Conservation (phyloP, 64 coral and sea anemone species). For the Orbicella faveolata region DNA sequence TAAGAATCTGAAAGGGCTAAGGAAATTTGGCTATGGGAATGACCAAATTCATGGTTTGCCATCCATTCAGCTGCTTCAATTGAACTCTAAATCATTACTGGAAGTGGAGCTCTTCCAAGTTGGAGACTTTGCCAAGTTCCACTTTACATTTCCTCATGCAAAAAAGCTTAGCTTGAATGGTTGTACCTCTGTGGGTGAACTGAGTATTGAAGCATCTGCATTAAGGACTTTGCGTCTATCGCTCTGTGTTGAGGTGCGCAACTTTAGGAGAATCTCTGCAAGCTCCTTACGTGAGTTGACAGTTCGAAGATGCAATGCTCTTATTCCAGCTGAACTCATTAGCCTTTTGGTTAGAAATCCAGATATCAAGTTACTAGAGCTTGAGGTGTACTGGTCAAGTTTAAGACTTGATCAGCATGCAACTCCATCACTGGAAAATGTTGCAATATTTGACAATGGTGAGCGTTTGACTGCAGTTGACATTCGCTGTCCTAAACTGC, state of each 20-base stretch:
- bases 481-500: slow-evolving; percentile 78
- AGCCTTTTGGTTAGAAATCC: slow-evolving; percentile 84
- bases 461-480: slow-evolving; percentile 62
- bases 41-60: slow-evolving; percentile 80
- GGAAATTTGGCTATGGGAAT: slow-evolving; percentile 73
- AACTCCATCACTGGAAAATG: slow-evolving; percentile 73
- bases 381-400: slow-evolving; percentile 56
- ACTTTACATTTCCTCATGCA: slow-evolving; percentile 49
- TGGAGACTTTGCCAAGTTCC: slow-evolving; percentile 76
- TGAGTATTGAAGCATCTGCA: slow-evolving; percentile 62
- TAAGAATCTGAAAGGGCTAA: slow-evolving; percentile 43
- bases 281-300: slow-evolving; percentile 62
- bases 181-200: slow-evolving; percentile 57
- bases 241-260: slow-evolving; percentile 72
- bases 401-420: slow-evolving; percentile 83
- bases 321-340: slow-evolving; percentile 61
- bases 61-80: slow-evolving; percentile 54
- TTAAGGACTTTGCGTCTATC: slow-evolving; percentile 58
- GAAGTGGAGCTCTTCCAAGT: slow-evolving; percentile 78
- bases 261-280: slow-evolving; percentile 56
- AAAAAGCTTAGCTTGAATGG: slow-evolving; percentile 50
- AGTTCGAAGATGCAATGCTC: slow-evolving; percentile 67
- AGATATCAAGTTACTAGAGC: slow-evolving; percentile 73
- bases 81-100: slow-evolving; percentile 56
- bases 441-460: slow-evolving; percentile 88